Base-by-base conservation (phyloP, 2,888 invertebrate species). In the Nasonovia ribisnigri region DNA sequence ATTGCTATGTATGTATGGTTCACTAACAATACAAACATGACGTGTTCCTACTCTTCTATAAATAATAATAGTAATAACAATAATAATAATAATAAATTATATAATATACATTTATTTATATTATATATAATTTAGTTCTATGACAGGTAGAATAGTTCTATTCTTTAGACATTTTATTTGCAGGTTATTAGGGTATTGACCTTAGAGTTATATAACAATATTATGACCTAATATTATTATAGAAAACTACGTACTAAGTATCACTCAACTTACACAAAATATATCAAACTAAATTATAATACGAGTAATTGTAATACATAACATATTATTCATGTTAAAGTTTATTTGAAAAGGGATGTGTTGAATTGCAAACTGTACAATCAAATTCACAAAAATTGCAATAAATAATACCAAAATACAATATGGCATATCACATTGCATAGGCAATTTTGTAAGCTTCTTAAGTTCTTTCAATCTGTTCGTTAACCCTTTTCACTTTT, bases 361-460 rank as follows among this genome's bases (percentile, higher is more conserved):
- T 42, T 77, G 77, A 36, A 36, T 77, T 36, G 77, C 77, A 77
- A 36, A 57, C 26, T 57, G 57, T 57, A 6, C 57, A 86, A 88
- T 88, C 43, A 60, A 90, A 48, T 77, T 11, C 26, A 26, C 29
- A 36, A 36, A 16, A 60, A 84, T 51, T 90, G 46, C 26, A n/a
- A 90, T 48, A 48, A 48, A 77, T 77, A 24, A n/a, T 67, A 67
- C 24, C 36, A 43, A 51, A 51, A 84, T 90, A n/a, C n/a, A 11
- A 90, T 48, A 29, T 46, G 6, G 36, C n/a, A 77, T 48, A 48
- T n/a, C 16, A 60, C 10, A 57, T 60, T 46, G 43, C 60, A 77
- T 11, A 77, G 42, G 54, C 2, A 1, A 48, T 92, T 92, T 67
- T 51, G 20, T 92, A 92, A 87, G 92, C 92, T 92, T 36, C 92